Evolutionary conservation across 2,797 vertebrate species (phyloP).

Genomic region (Scarus forsteni): DNA sequence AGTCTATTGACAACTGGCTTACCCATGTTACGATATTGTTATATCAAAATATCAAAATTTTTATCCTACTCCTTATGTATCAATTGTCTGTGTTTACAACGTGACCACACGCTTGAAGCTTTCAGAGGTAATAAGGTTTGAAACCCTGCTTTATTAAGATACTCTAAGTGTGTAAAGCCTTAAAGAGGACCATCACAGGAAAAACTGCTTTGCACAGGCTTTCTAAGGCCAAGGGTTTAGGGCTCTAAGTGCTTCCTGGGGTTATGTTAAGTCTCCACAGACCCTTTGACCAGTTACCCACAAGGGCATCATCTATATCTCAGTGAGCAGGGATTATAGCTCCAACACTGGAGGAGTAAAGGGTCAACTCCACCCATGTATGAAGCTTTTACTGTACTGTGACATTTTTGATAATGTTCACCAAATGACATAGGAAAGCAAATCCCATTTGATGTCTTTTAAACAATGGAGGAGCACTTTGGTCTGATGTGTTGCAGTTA

Average conservation of each 20-base stretch:
- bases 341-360: slow-evolving; percentile 18
- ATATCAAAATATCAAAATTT: too few species aligned
- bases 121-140: slow-evolving; percentile 15
- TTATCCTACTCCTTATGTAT: too few species aligned
- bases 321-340: slow-evolving; percentile 15
- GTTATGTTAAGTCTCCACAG: slow-evolving; percentile 47
- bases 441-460: slow-evolving; percentile 10
- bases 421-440: slow-evolving; percentile 2
- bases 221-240: slow-evolving; percentile 49
- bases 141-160: slow-evolving; percentile 13
- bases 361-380: slow-evolving; percentile 14
- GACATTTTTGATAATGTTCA: slow-evolving; percentile 30
- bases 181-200: slow-evolving; percentile 9
- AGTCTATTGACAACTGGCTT: too few species aligned
- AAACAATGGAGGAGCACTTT: slow-evolving; percentile 22
- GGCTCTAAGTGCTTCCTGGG: slow-evolving; percentile 61
- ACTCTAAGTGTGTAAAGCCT: slow-evolving; percentile 11
- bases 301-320: slow-evolving; percentile 53
- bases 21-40: too few species aligned
- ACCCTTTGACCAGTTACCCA: slow-evolving; percentile 40
- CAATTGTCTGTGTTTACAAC: background rate
- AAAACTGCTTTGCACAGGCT: slow-evolving; percentile 38
- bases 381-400: slow-evolving; percentile 28
- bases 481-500: slow-evolving; percentile 11
- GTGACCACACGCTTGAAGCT: slow-evolving; percentile 1